Percentiles rank a stretch among this genome's conserved stretches.
phyloP scores from a whole-genome alignment of 2,797 vertebrate genomes.

The Thunnus albacares region DNA sequence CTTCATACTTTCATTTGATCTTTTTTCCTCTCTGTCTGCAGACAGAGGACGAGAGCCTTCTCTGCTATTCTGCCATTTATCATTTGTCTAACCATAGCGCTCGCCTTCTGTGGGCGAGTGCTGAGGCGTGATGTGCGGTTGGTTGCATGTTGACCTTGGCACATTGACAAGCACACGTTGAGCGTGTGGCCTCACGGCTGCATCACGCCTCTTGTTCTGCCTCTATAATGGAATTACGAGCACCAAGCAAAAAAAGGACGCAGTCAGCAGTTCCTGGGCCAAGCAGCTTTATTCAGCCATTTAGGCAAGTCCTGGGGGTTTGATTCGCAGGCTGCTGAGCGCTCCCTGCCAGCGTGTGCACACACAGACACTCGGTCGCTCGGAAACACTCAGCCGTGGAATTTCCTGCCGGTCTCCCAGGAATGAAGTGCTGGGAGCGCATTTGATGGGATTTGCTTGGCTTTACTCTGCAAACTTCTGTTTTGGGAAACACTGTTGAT shows the following conservation, averaged over 20 bases:
- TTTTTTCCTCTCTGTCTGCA: slow-evolving; percentile 25
- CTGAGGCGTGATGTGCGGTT: slow-evolving; percentile 52
- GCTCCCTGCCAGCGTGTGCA: slow-evolving; percentile 40
- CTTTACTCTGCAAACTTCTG: slow-evolving; percentile 60
- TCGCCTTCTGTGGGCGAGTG: slow-evolving; percentile 40
- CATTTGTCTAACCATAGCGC: slow-evolving; percentile 19
- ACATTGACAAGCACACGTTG: slow-evolving; percentile 63
- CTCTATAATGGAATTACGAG: slow-evolving; percentile 78
- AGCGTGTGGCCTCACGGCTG: slow-evolving; percentile 62
- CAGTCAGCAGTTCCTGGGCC: slow-evolving; percentile 79
- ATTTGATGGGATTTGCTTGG: slow-evolving; percentile 66
- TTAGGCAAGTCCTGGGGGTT: slow-evolving; percentile 69
- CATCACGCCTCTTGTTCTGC: slow-evolving; percentile 72
- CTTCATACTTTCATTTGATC: slow-evolving; percentile 3
- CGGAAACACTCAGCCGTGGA: slow-evolving; percentile 78
- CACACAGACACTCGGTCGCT: slow-evolving; percentile 55
- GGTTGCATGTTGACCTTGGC: slow-evolving; percentile 76
- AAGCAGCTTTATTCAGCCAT: slow-evolving; percentile 75
- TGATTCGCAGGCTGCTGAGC: slow-evolving; percentile 47
- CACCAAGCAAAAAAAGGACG: slow-evolving; percentile 59
- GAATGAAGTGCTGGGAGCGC: slow-evolving; percentile 65
- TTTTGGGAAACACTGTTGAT: slow-evolving; percentile 59
- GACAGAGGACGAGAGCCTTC: slow-evolving; percentile 12
- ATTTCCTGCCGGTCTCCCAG: slow-evolving; percentile 82
- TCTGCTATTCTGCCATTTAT: slow-evolving; percentile 15